These are phyloP conservation scores for Cantharis flavilabris DNA, from an alignment of 2,888 invertebrate species.

Conservation along the genomic window DNA sequence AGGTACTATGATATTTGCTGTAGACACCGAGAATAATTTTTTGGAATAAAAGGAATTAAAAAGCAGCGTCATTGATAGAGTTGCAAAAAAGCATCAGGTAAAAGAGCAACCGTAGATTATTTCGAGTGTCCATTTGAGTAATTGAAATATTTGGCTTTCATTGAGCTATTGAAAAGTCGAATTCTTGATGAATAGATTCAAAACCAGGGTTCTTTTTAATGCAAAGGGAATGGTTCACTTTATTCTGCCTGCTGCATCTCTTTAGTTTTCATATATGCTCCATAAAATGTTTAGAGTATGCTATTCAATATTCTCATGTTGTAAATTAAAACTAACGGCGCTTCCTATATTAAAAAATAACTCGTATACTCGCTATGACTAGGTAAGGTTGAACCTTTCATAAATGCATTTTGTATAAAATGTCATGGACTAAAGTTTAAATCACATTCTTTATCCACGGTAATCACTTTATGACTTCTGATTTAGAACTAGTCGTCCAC, in stretches of 20 bases:
- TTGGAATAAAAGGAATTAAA: constrained; percentile 16
- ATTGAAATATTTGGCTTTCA: constrained; percentile 55
- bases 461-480: constrained; percentile 33
- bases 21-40: neutral
- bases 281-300: constrained; percentile 19
- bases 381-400: constrained; percentile 48
- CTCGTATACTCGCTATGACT: constrained; percentile 16
- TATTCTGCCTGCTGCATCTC: constrained; percentile 36
- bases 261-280: constrained; percentile 26
- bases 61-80: constrained; percentile 18
- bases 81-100: constrained; percentile 34
- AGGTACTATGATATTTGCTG: neutral
- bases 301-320: constrained; percentile 15
- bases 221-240: constrained; percentile 46
- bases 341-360: constrained; percentile 19
- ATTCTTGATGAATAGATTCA: constrained; percentile 50
- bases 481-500: constrained; percentile 44
- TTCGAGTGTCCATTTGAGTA: constrained; percentile 54
- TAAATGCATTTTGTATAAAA: constrained; percentile 48
- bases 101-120: constrained; percentile 45
- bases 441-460: constrained; percentile 13
- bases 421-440: constrained; percentile 52
- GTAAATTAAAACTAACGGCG: constrained; percentile 20
- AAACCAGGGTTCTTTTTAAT: constrained; percentile 49
- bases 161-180: constrained; percentile 52